These are phyloP conservation scores for Pogoniulus pusillus DNA, from an alignment of 2,797 vertebrate genomes.

Conservation along the genomic window DNA sequence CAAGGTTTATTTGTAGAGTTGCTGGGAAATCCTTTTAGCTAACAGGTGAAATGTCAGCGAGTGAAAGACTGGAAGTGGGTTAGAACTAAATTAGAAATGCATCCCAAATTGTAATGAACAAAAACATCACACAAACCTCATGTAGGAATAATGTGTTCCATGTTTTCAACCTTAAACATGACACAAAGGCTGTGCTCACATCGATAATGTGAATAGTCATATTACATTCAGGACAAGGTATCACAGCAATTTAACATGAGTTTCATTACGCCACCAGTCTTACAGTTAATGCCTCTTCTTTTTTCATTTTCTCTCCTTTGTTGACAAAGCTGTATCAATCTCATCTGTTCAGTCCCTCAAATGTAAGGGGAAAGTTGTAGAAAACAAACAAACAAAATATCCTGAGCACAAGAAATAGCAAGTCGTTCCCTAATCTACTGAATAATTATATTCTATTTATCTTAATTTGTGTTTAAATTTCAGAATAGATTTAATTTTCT, in stretches of 20 bases:
- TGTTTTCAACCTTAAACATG: background rate
- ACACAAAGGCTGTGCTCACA: rapidly evolving
- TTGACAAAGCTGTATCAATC: background rate
- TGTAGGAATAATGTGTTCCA: background rate
- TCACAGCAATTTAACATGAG: rapidly evolving
- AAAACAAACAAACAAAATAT: background rate
- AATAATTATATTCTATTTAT: background rate
- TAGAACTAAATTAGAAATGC: background rate
- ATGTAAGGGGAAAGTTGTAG: background rate
- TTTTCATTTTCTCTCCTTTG: background rate
- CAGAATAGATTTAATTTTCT: background rate
- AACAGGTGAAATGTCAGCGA: background rate
- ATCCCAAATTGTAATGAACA: background rate
- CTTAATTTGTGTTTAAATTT: background rate
- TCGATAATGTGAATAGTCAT: background rate
- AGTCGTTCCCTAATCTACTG: background rate
- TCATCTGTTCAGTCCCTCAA: background rate
- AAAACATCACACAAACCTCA: background rate
- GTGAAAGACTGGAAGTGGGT: background rate
- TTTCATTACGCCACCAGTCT: background rate
- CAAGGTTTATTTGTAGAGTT: background rate
- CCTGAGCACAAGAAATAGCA: background rate
- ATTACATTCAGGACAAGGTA: background rate
- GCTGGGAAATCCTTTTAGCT: background rate
- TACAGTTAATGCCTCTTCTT: background rate